Conservation (phyloP, 2,797 vertebrate species). For the Melanotaenia pygmaea region DNA sequence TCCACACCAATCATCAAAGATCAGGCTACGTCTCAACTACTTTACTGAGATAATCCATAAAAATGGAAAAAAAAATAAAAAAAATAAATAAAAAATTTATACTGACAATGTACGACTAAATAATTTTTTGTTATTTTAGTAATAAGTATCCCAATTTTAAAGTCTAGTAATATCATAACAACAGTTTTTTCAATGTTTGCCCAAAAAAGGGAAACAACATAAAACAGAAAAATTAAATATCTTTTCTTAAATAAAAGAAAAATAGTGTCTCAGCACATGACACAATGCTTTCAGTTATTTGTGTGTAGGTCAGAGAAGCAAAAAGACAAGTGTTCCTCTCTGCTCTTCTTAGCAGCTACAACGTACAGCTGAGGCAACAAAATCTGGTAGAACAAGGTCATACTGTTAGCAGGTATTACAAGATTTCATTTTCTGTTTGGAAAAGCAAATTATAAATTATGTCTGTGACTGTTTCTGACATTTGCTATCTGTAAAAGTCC, state of each 20-base stretch:
- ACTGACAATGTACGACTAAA: too few species aligned
- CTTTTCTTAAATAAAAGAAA: not conserved
- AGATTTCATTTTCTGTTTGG: constrained; percentile 28
- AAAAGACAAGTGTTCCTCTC: constrained; percentile 4
- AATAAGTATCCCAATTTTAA: too few species aligned
- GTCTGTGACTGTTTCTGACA: constrained; percentile 39
- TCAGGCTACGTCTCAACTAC: too few species aligned
- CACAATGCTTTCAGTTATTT: constrained; percentile 33
- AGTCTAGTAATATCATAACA: too few species aligned
- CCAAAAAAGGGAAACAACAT: too few species aligned
- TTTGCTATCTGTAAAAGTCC: constrained; percentile 35
- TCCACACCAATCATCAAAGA: too few species aligned
- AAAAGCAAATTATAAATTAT: constrained; percentile 45
- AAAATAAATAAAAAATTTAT: too few species aligned
- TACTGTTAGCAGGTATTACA: constrained; percentile 25
- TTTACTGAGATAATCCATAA: too few species aligned
- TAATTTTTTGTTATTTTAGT: too few species aligned
- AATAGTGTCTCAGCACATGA: constrained; percentile 23
- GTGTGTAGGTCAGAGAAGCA: constrained; percentile 28
- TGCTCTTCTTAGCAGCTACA: constrained; percentile 14
- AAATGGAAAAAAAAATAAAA: too few species aligned
- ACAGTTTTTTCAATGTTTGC: too few species aligned
- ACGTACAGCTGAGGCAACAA: constrained; percentile 2
- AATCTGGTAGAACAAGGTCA: constrained; percentile 37
- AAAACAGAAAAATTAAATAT: too few species aligned